Percentiles rank a stretch among this genome's conserved stretches.
Conservation (phyloP, 2,113 vertebrate genomes). For the Triplophysa tibetana region DNA sequence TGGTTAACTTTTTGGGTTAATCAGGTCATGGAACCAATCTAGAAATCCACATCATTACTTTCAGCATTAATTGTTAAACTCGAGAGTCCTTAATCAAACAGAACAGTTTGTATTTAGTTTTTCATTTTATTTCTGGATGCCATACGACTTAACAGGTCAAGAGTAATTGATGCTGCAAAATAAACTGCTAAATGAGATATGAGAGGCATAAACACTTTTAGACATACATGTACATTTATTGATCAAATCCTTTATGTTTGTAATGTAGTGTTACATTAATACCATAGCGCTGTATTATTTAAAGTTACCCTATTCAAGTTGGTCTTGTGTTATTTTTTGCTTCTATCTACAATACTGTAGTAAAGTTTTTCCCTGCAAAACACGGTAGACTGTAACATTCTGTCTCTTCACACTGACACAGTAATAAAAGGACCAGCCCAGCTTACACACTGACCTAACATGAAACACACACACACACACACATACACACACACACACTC, state of each 20-base stretch:
- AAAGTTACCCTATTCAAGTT: too few species aligned
- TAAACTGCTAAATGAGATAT: neutral
- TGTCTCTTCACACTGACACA: conserved; percentile 23
- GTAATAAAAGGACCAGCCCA: conserved; percentile 21
- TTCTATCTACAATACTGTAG: neutral
- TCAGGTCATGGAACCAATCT: neutral
- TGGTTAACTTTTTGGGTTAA: too few species aligned
- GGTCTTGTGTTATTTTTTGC: too few species aligned
- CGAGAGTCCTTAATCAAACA: neutral
- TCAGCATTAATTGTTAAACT: neutral
- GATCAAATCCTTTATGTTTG: neutral
- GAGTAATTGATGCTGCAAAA: neutral
- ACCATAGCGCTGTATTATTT: neutral
- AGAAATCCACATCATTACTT: neutral
- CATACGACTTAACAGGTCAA: too few species aligned
- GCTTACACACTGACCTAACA: conserved; percentile 17
- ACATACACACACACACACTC: conserved; percentile 12
- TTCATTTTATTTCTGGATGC: neutral
- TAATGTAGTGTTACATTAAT: too few species aligned
- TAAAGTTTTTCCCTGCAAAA: neutral
- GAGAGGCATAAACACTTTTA: neutral
- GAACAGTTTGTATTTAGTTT: neutral
- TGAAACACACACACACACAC: neutral
- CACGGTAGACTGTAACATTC: conserved; percentile 15
- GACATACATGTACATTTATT: neutral